Base-by-base conservation (phyloP, 2,888 invertebrate species). In the Meandrusa payeni region DNA sequence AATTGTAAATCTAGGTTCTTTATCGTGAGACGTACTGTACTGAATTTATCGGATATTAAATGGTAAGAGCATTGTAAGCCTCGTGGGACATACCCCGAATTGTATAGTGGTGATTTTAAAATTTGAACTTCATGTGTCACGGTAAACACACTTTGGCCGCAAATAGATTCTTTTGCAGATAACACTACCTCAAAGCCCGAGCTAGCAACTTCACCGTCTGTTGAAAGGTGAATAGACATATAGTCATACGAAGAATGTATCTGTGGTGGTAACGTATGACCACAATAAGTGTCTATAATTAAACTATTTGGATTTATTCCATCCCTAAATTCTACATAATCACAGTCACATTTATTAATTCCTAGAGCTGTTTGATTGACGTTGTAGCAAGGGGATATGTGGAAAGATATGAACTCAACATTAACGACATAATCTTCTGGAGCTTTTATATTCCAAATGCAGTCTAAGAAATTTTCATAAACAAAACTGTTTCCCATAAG, bases 291-390 rank as follows among this genome's bases (percentile, higher is more conserved):
- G 0, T 91, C 92, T 10, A 95, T 91, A 7, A 90, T 52, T 41
- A 92, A 90, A 27, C 93, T 90, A 54, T 90, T 89, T 2, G 90
- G 89, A 36, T 92, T 92, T 5, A 89, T 60, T 0, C 96, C 96
- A 72, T 96, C 96, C 41, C 86, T 89, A 34, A 95, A 64, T 88
- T 95, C 92, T 4, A 97, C 61, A 55, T 83, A 93, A 72, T 96
- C 95, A 52, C 94, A 95, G 1, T 77, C 73, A 66, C 96, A 96
- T 17, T 81, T 76, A 15, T 57, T 71, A 10, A 70, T 69, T 1
- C 75, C 76, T 40, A 71, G 46, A 6, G 66, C 69, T 10, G 81
- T 87, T 57, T 83, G 78, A 52, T 81, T 85, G 0, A 73, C 59
- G 41, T 73, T 66, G 19, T 50, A 42, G 50, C 89, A 88, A 1